These are phyloP conservation scores for Neopipo cinnamomea DNA, from an alignment of 2,113 vertebrate species.

Conservation along the genomic window DNA sequence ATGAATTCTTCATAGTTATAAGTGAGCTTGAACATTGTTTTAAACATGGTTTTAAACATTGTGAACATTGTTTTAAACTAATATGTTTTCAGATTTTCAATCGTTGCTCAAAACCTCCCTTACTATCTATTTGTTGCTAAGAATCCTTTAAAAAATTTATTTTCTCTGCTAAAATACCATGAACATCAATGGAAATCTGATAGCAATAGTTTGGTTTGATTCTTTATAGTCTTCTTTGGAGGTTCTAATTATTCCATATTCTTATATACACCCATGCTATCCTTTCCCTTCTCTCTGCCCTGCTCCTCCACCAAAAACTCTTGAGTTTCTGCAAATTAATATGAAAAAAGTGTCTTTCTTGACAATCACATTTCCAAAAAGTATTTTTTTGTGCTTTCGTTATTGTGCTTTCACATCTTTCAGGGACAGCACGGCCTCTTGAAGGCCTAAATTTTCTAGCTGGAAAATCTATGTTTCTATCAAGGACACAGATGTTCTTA, in stretches of 20 bases:
- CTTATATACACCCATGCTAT: not conserved
- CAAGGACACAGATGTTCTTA: not conserved
- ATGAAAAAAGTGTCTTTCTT: slow-evolving; percentile 12
- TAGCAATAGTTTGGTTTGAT: not conserved
- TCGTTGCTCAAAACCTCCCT: not conserved
- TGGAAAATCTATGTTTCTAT: not conserved
- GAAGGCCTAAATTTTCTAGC: not conserved
- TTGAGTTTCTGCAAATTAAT: slow-evolving; percentile 12
- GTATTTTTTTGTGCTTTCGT: too few relatives aligned
- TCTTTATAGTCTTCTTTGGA: not conserved
- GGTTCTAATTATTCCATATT: not conserved
- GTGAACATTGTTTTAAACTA: not conserved
- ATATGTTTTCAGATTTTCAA: not conserved
- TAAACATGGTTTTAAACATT: not conserved
- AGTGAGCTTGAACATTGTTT: not conserved
- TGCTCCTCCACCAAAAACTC: not conserved
- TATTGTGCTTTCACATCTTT: not conserved
- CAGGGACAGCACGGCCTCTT: not conserved
- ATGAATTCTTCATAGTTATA: not conserved
- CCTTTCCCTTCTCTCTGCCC: not conserved
- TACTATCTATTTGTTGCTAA: not conserved
- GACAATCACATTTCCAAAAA: not conserved
- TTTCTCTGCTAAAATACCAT: not conserved
- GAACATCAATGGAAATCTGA: not conserved
- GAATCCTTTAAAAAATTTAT: not conserved